Evolutionary conservation across 2,888 invertebrate genomes (phyloP).

Genomic region (Ectemnius lituratus): DNA sequence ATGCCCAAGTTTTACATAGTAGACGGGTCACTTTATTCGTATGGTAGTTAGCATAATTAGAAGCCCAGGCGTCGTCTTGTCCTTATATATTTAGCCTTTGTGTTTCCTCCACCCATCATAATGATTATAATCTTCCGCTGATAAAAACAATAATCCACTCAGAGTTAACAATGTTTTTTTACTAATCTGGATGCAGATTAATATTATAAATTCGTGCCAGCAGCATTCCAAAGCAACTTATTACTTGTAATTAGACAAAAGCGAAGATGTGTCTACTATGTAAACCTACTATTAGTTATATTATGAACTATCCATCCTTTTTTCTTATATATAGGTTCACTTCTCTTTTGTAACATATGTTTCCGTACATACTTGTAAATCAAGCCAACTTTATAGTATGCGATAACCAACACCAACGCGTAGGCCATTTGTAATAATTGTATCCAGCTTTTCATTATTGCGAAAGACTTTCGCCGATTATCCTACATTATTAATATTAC

Average conservation of each 20-base stretch:
- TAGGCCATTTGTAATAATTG: constrained; percentile 3
- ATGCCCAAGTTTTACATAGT: constrained; percentile 57
- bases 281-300: constrained; percentile 43
- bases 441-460: constrained; percentile 4
- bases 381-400: constrained; percentile 8
- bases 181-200: background rate
- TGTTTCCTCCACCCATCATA: background rate
- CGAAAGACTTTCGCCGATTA: background rate
- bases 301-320: constrained; percentile 44
- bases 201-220: background rate
- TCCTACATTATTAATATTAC: background rate
- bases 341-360: constrained; percentile 36
- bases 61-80: background rate
- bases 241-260: background rate
- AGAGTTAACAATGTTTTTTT: background rate
- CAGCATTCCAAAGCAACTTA: constrained; percentile 8
- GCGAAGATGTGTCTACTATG: constrained; percentile 33
- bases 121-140: too few relatives aligned
- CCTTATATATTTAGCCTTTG: background rate
- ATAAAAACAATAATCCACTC: too few relatives aligned
- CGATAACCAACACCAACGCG: constrained; percentile 9
- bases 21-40: constrained; percentile 29
- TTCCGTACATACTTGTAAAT: constrained; percentile 14
- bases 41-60: constrained; percentile 2
- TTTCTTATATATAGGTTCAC: constrained; percentile 12